Base-by-base conservation (phyloP, 1,140 invertebrate genomes). In the Odontomachus brunneus region DNA sequence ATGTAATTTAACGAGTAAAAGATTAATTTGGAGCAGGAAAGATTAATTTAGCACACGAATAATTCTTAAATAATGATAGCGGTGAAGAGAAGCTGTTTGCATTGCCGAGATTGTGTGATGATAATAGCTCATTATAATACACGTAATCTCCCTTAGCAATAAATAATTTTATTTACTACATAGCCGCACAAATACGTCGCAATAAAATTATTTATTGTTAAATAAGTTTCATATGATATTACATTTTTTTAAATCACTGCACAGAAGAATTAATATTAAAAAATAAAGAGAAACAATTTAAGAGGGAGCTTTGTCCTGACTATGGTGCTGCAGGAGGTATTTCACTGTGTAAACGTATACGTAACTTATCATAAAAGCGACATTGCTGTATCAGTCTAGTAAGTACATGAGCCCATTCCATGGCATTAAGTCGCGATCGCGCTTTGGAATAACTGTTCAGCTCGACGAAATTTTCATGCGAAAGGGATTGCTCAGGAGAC, bases 331-430 rank as follows among this genome's bases (percentile, higher is more conserved):
- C 19, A 15, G 74, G 33, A 73, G 24, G 48, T 74, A 69, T 26
- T 59, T 73, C 17, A 55, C 22, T 55, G 33, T 53, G 55, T 62
- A 53, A 22, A 22, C 9, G 0, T 48, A n/a, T 49, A 65, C 53
- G 15, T 11, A 72, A 76, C 38, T 57, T 55, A 55, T 53, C n/a
- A 53, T 48, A 49, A 76, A 48, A 76, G 48, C 12, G 24, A 71
- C 57, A 22, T 26, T 38, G 17, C 72, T 83, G 48, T 33, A 74
- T 81, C 73, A 74, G 74, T 87, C 63, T 87, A 86, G 22, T 87
- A 87, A 87, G 86, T 87, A 87, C 86, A 84, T 57, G 63, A 74
- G 69, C 2, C 81, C 81, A 74, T 4, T 5, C 33, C 53, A 59
- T 22, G 55, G 9, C 9, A 44, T 62, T 74, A 82, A 63, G 19